These are phyloP conservation scores for Sturmia bella DNA, from an alignment of 2,888 invertebrate species.

Conservation along the genomic window DNA sequence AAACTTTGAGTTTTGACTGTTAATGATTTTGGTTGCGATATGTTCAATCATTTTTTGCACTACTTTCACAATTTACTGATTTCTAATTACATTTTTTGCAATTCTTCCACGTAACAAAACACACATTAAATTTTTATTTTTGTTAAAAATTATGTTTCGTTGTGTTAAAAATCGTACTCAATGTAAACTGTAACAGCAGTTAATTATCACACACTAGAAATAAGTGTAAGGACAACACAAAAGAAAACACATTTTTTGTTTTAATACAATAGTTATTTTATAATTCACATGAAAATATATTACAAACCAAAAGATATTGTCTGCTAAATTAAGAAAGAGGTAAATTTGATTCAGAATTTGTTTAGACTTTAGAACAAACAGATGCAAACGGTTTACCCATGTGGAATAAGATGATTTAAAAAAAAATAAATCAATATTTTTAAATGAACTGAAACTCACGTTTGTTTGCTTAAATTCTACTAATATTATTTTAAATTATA, in stretches of 20 bases:
- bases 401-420: conserved; percentile 26
- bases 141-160: no score
- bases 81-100: no score
- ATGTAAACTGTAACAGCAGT: neutral
- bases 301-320: conserved; percentile 30
- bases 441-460: conserved; percentile 48
- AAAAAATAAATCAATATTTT: conserved; percentile 44
- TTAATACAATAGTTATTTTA: neutral
- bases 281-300: conserved; percentile 45
- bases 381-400: conserved; percentile 19
- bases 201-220: conserved; percentile 28
- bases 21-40: no score
- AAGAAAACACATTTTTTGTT: conserved; percentile 57
- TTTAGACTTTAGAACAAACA: conserved; percentile 21
- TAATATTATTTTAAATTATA: conserved; percentile 1
- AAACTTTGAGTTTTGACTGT: no score
- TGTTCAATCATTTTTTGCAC: no score
- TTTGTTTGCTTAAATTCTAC: conserved; percentile 14
- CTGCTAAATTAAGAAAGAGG: conserved; percentile 44
- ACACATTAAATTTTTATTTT: no score
- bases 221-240: conserved; percentile 52
- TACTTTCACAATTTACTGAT: no score
- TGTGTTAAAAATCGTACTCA: no score
- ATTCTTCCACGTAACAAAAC: no score
- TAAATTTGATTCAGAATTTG: conserved; percentile 5